Evolutionary conservation across 2,888 invertebrate species (phyloP), one percentile per base, ranked within the genome.

Genomic region (Pyrrhosoma nymphula): DNA sequence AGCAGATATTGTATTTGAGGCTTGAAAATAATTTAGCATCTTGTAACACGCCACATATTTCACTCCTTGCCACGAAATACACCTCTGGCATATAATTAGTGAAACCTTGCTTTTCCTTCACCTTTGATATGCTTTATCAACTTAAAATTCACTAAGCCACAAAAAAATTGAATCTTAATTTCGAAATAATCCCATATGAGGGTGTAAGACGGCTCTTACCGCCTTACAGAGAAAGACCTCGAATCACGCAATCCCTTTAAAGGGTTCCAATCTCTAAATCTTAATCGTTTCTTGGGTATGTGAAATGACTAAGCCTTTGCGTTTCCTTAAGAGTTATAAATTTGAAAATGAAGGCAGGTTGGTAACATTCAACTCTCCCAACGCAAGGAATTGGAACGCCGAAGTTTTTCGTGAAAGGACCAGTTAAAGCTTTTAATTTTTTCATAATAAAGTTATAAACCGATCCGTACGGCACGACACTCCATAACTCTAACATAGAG

Each of bases 101-200:
- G 69, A 82, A 35, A 35, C 2, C 35, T 35, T 82, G 12, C 82
- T 82, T 69, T 14, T 6, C 35, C 82, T 82, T 35, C 3, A 14
- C n/a, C 82, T 35, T 82, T 82, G 35, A 82, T 82, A 30, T 16
- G 35, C 10, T 82, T 82, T 82, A 82, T 82, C 35, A 10, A 4
- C 35, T 30, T 82, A 35, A 82, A 82, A 82, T 35, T 82, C 82
- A 82, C 82, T 35, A 35, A 89, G n/a, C 18, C 39, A 23, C 89
- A n/a, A 89, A 89, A 47, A 82, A 55, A 89, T 89, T 89, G 56
- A 89, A 89, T 56, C 89, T 89, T 56, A 55, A 89, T 89, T 89
- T 89, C n/a, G 10, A 56, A 89, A 89, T 89, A 0, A 89, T 56
- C 35, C 89, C 56, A 55, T 55, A n/a, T 56, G 82, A 89, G 89